Evolutionary conservation across 1,140 invertebrate genomes (phyloP), one percentile per base, ranked within the genome.

Genomic region (Apis florea): DNA sequence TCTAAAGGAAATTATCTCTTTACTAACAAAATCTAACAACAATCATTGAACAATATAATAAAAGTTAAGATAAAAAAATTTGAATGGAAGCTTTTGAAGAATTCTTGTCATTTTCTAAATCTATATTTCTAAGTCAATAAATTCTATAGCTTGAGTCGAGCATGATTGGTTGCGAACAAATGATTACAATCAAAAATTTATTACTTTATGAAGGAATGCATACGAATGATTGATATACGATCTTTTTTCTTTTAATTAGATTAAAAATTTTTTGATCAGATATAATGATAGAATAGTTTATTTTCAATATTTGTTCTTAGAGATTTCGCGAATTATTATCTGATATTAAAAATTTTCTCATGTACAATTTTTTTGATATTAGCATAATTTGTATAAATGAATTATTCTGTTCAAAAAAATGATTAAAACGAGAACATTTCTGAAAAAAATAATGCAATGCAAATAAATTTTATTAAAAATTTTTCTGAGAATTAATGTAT

Each of bases 111-210:
- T 83, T 83, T 73, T 49, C 69, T n/a, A n/a, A n/a, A n/a, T 59
- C 78, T 63, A 53, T 59, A 47, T 81, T 77, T 71, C 77, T 61
- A 61, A 21, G 31, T 24, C n/a, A 64, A 75, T 73, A 81, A 78
- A 85, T 82, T 87, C 40, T 59, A 79, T n/a, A 19, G 64, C 47
- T 64, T 56, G 2, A 56, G 11, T 4, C 8, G 15, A 78, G 53
- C 24, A 49, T 68, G 51, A 1, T 11, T 13, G 4, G 53, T 58
- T 68, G 61, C 31, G 12, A 70, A 70, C 51, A 51, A 63, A 79
- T 31, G 68, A 51, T 70, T 13, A 49, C 69, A 56, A 76, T 82
- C 59, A 74, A 63, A 73, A 83, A 85, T 88, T 86, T 79, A 88
- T 85, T 61, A 61, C 51, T 79, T 71, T 51, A 21, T 64, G 63